Percentiles rank a stretch among this genome's conserved stretches.
Conservation (phyloP, 2,797 vertebrate species). For the Eulemur albifrons region DNA sequence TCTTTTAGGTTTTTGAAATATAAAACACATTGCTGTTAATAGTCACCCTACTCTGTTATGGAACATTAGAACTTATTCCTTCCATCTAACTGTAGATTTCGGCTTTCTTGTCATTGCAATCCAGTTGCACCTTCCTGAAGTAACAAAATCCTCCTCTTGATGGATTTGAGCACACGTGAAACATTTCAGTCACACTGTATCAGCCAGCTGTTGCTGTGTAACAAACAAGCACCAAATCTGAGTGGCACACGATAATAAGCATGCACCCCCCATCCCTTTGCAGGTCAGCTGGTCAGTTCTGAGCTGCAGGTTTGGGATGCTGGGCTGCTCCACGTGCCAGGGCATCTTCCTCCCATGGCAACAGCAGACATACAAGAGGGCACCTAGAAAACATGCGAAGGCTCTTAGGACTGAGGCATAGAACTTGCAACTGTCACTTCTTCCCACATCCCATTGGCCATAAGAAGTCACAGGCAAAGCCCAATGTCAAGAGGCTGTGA, state of each 20-base stretch:
- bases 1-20: background rate
- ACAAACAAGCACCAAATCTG: background rate
- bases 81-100: background rate
- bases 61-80: background rate
- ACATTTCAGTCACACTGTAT: background rate
- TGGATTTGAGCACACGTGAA: background rate
- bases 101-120: background rate
- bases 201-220: background rate
- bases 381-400: background rate
- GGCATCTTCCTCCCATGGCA: background rate
- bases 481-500: background rate
- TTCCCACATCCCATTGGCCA: background rate
- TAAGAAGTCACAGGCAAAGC: background rate
- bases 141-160: background rate
- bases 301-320: background rate
- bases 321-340: background rate
- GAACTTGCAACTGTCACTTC: background rate
- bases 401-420: background rate
- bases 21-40: background rate
- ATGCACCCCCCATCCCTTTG: accelerated
- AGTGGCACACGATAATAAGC: too few species aligned
- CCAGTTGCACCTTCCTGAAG: background rate
- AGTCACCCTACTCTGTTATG: background rate
- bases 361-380: background rate
- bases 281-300: background rate